Evolutionary conservation across 2,888 invertebrate genomes (phyloP).

Genomic region (Epirrita christyi): DNA sequence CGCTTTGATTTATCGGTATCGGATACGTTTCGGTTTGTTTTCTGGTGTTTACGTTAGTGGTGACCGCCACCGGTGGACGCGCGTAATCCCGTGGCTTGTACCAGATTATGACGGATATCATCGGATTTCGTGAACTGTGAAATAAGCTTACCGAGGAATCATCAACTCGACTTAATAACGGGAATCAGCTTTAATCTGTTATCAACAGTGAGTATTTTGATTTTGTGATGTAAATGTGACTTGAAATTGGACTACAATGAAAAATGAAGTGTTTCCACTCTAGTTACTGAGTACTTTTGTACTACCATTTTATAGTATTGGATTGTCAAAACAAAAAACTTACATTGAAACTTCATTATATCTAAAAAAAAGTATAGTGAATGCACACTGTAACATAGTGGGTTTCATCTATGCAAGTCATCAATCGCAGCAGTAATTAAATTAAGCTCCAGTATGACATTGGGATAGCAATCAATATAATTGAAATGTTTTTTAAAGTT

Average conservation of each 20-base stretch:
- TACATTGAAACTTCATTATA: no score
- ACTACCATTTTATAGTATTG: background rate
- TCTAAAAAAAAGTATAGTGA: no score
- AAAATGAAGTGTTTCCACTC: background rate
- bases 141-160: slow-evolving; percentile 58
- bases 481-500: background rate
- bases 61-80: slow-evolving; percentile 72
- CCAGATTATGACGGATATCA: slow-evolving; percentile 81
- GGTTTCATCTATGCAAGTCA: no score
- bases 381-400: no score
- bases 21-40: slow-evolving; percentile 75
- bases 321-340: background rate
- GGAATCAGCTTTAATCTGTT: slow-evolving; percentile 36
- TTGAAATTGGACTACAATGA: background rate
- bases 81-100: slow-evolving; percentile 78
- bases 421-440: no score
- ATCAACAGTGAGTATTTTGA: slow-evolving; percentile 61
- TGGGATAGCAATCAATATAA: background rate
- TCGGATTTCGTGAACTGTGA: slow-evolving; percentile 78
- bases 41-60: slow-evolving; percentile 83
- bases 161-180: slow-evolving; percentile 41
- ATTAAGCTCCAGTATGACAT: no score
- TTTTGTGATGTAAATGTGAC: slow-evolving; percentile 12
- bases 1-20: slow-evolving; percentile 84
- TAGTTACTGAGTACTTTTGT: background rate